These are phyloP conservation scores for Apotomis turbidana DNA, from an alignment of 2,888 invertebrate genomes.

Conservation along the genomic window DNA sequence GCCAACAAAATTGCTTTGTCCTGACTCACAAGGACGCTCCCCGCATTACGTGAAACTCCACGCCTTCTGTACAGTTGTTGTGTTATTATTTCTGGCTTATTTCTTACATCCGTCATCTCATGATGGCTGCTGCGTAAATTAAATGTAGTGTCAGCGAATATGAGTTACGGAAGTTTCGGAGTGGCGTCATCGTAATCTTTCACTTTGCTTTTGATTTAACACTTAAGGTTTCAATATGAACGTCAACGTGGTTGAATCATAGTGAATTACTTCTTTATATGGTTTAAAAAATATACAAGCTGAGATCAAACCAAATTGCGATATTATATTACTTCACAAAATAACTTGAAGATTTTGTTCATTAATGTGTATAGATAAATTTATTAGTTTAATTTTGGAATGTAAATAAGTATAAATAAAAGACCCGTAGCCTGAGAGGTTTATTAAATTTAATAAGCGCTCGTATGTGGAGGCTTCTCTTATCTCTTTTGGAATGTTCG, in stretches of 20 bases:
- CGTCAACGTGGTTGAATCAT: no score
- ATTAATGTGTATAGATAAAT: background rate
- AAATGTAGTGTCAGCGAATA: constrained; percentile 15
- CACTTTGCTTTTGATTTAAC: background rate
- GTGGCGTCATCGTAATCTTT: background rate
- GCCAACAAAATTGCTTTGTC: constrained; percentile 74
- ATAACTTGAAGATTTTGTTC: background rate
- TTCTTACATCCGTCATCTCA: constrained; percentile 47
- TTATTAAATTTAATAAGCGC: constrained; percentile 44
- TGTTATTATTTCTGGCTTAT: constrained; percentile 59
- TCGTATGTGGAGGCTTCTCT: constrained; percentile 41
- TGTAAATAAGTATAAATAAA: constrained; percentile 15
- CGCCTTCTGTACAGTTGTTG: constrained; percentile 50
- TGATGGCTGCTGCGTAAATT: constrained; percentile 36
- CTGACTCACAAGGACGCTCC: constrained; percentile 61
- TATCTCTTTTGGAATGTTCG: constrained; percentile 44
- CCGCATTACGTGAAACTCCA: constrained; percentile 61
- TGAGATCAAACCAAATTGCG: no score
- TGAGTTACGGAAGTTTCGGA: background rate
- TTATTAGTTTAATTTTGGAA: constrained; percentile 26
- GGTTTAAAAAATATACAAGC: no score
- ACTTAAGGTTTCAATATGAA: background rate
- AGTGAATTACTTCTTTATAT: no score
- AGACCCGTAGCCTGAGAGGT: constrained; percentile 35
- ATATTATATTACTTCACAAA: no score